phyloP scores from a whole-genome alignment of 2,888 invertebrate genomes.

The Xanthostigma xanthostigma region DNA sequence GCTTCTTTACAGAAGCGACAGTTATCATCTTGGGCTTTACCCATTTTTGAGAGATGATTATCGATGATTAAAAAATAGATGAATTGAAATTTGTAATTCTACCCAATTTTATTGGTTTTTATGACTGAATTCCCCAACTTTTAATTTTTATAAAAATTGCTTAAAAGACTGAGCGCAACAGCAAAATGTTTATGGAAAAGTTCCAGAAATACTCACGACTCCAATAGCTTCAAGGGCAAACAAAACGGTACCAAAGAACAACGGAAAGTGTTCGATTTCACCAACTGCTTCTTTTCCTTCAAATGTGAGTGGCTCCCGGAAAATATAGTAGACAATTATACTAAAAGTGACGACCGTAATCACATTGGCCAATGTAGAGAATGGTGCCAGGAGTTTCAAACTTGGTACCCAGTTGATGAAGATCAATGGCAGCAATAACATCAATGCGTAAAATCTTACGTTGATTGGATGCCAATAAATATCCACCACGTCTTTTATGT shows the following conservation, averaged over 20 bases:
- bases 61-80: not conserved
- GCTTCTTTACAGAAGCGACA: no score
- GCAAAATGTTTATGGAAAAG: not conserved
- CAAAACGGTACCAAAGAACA: conserved; percentile 81
- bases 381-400: conserved; percentile 65
- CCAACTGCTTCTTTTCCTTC: conserved; percentile 33
- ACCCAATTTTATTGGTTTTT: no score
- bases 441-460: conserved; percentile 52
- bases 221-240: conserved; percentile 79
- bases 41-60: no score
- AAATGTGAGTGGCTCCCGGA: conserved; percentile 43
- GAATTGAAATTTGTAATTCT: no score
- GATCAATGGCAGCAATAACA: conserved; percentile 54
- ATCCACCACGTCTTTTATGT: conserved; percentile 53
- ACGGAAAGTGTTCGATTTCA: conserved; percentile 41
- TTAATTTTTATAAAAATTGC: no score
- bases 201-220: conserved; percentile 39
- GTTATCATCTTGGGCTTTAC: no score
- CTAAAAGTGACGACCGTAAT: conserved; percentile 62
- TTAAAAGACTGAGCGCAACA: not conserved
- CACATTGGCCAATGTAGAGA: conserved; percentile 68
- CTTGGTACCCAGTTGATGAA: conserved; percentile 57
- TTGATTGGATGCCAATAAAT: conserved; percentile 35
- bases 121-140: no score
- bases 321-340: conserved; percentile 57